Conservation (phyloP, 2,797 vertebrate genomes). For the Chaenodraco wilsoni region DNA sequence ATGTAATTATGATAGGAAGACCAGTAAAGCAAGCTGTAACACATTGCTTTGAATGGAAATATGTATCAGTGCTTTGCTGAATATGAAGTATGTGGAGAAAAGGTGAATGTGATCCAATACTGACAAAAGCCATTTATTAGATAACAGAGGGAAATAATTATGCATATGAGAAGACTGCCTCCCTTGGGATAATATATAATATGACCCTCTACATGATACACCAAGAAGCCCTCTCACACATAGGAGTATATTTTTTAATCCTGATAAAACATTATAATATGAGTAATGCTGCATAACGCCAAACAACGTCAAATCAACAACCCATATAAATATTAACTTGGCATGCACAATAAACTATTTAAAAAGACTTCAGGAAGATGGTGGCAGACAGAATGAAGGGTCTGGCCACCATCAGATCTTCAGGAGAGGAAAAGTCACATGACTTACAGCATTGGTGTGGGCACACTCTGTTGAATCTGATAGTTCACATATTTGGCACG, state of each 20-base stretch:
- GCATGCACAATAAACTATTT: not conserved
- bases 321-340: constrained; percentile 4
- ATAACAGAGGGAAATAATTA: constrained; percentile 10
- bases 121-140: constrained; percentile 18
- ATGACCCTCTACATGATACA: not conserved
- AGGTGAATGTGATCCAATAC: constrained; percentile 8
- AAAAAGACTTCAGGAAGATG: not conserved
- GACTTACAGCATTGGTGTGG: not conserved
- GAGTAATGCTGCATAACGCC: not conserved
- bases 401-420: not conserved
- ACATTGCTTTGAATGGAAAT: constrained; percentile 34
- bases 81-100: constrained; percentile 11
- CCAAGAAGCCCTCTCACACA: not conserved
- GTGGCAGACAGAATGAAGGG: not conserved
- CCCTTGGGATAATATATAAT: not conserved
- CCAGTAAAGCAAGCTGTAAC: constrained; percentile 30
- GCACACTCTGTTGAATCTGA: too few relatives aligned
- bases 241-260: not conserved
- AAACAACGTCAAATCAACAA: constrained; percentile 9
- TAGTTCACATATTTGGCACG: too few relatives aligned
- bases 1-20: constrained; percentile 62
- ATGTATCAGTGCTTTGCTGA: constrained; percentile 14
- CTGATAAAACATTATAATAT: not conserved
- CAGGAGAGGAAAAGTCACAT: constrained; percentile 4
- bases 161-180: not conserved